Evolutionary conservation across 1,140 invertebrate species (phyloP).

Genomic region (Listronotus oregonensis): DNA sequence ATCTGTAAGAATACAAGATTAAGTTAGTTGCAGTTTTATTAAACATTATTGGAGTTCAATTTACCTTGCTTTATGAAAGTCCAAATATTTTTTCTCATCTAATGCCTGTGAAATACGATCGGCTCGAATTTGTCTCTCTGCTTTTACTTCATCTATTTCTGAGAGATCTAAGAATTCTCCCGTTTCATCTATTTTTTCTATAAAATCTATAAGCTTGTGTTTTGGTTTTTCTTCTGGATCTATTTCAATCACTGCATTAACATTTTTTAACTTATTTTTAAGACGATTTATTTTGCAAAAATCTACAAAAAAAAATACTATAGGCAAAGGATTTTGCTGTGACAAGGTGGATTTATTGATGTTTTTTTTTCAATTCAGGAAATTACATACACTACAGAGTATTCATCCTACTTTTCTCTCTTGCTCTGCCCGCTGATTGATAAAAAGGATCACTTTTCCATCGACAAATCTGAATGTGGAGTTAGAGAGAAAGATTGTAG

Average conservation of each 20-base stretch:
- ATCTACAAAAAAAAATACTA: slow-evolving; percentile 3
- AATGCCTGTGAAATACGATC: slow-evolving; percentile 61
- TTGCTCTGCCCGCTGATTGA: no score
- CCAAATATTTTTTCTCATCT: slow-evolving; percentile 61
- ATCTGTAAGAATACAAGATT: slow-evolving; percentile 13
- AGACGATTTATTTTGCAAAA: slow-evolving; percentile 11
- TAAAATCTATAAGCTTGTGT: slow-evolving; percentile 55
- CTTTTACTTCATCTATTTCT: slow-evolving; percentile 60
- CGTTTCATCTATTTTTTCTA: slow-evolving; percentile 62
- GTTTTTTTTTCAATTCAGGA: no score
- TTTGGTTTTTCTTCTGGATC: slow-evolving; percentile 40
- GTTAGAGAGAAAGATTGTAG: no score
- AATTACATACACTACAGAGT: no score
- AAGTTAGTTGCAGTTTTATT: no score
- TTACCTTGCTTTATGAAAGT: slow-evolving; percentile 53
- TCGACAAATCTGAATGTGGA: no score
- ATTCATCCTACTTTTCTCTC: no score
- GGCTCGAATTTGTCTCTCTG: slow-evolving; percentile 59
- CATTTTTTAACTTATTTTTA: background rate
- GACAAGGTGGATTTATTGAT: no score
- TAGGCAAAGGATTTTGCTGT: no score
- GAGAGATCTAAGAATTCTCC: slow-evolving; percentile 60
- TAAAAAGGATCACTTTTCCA: no score
- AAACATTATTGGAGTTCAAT: no score
- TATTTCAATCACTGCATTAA: slow-evolving; percentile 22